Evolutionary conservation across 2,797 vertebrate genomes (phyloP).

Genomic region (Trematomus bernacchii): DNA sequence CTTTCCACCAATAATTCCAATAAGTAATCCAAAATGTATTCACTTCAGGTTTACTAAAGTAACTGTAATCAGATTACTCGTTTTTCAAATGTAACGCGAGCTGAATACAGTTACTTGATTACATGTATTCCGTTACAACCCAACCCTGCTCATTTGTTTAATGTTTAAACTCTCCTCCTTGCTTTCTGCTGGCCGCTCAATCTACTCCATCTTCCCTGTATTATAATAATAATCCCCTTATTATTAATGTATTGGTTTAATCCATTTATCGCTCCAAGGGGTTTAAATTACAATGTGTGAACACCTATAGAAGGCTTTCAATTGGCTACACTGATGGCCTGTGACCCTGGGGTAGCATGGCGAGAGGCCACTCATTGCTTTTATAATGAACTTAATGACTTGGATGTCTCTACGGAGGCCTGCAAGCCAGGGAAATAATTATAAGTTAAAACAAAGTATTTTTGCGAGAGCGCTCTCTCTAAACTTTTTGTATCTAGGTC

Average conservation of each 20-base stretch:
- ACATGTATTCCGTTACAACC: no score
- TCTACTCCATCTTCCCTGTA: constrained; percentile 11
- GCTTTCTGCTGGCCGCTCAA: constrained; percentile 11
- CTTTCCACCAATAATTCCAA: no score
- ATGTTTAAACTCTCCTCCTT: constrained; percentile 15
- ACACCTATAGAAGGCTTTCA: constrained; percentile 5
- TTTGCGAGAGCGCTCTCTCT: no score
- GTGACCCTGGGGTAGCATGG: neutral
- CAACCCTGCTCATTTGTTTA: no score
- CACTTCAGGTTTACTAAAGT: no score
- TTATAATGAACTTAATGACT: neutral
- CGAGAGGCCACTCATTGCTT: neutral
- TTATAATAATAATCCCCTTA: constrained; percentile 33
- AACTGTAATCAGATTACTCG: no score
- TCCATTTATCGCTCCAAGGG: constrained; percentile 20
- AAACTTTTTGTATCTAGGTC: no score
- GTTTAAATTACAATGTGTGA: constrained; percentile 14
- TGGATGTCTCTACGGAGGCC: neutral
- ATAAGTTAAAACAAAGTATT: no score
- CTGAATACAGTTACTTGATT: no score
- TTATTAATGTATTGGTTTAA: constrained; percentile 31
- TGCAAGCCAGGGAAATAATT: no score
- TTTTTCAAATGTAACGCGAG: no score
- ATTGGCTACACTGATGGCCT: neutral
- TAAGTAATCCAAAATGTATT: no score